These are phyloP conservation scores for Tapirus terrestris DNA, from an alignment of 2,113 vertebrate genomes.

Conservation along the genomic window DNA sequence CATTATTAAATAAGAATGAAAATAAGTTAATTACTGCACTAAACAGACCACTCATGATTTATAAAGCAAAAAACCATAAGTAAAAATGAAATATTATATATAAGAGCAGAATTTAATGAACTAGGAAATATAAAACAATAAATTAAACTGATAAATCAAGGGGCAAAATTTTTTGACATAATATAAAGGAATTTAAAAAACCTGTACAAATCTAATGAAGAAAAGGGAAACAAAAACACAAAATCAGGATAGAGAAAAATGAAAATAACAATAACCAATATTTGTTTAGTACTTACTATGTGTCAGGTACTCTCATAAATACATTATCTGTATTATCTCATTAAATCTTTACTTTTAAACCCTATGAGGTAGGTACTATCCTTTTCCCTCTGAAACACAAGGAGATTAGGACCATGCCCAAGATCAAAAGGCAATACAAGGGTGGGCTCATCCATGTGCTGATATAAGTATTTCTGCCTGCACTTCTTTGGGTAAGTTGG, in stretches of 20 bases:
- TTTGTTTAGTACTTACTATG: neutral
- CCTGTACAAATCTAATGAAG: neutral
- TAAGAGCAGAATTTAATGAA: neutral
- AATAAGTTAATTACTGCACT: neutral
- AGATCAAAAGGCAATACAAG: neutral
- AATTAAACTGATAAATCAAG: neutral
- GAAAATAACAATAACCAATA: conserved; percentile 10
- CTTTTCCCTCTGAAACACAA: neutral
- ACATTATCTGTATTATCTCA: neutral
- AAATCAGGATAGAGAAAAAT: neutral
- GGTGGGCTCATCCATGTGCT: neutral
- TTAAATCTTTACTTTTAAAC: neutral
- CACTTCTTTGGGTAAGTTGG: neutral
- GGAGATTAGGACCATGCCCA: no score
- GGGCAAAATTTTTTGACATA: neutral
- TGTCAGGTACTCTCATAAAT: neutral
- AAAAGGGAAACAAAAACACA: neutral
- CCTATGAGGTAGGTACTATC: neutral
- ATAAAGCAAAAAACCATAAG: neutral
- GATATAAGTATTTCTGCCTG: neutral
- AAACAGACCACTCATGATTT: neutral
- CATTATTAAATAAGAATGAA: neutral
- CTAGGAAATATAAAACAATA: neutral
- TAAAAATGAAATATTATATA: neutral
- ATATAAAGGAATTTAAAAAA: neutral